Conservation (phyloP, 2,888 invertebrate species). For the Magallana nippona region DNA sequence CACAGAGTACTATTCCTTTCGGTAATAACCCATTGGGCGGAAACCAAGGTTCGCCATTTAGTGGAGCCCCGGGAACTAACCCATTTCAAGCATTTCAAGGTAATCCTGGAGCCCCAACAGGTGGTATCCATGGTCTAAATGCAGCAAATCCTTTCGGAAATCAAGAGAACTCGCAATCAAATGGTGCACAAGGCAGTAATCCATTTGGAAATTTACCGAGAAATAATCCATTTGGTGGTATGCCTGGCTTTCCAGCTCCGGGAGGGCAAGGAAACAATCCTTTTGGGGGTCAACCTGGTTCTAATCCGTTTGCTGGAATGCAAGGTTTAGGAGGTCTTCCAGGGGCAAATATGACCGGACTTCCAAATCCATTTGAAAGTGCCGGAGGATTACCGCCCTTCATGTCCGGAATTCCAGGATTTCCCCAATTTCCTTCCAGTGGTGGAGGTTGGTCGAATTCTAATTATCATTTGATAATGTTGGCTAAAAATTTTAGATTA, state of each 20-base stretch:
- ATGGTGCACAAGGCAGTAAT: not conserved
- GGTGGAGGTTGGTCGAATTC: not conserved
- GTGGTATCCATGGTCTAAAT: not conserved
- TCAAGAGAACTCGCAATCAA: not conserved
- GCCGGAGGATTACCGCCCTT: not conserved
- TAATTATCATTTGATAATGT: too few relatives aligned
- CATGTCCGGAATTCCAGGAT: not conserved
- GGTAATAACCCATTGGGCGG: not conserved
- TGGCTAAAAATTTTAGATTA: too few relatives aligned
- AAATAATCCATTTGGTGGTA: not conserved
- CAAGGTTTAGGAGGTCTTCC: slow-evolving; percentile 5
- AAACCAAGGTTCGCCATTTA: not conserved
- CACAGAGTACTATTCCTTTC: too few relatives aligned
- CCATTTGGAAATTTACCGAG: too few relatives aligned
- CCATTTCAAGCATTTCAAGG: not conserved
- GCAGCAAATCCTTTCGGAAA: too few relatives aligned
- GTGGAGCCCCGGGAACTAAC: not conserved
- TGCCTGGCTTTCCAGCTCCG: not conserved
- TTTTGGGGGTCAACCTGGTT: not conserved
- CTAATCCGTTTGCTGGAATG: not conserved
- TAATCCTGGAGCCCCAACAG: not conserved
- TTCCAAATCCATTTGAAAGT: not conserved
- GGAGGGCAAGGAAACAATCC: not conserved
- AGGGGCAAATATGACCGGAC: not conserved
- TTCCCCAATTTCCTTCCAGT: not conserved